Conservation (phyloP, 2,113 vertebrate genomes). For the Chionis minor region DNA sequence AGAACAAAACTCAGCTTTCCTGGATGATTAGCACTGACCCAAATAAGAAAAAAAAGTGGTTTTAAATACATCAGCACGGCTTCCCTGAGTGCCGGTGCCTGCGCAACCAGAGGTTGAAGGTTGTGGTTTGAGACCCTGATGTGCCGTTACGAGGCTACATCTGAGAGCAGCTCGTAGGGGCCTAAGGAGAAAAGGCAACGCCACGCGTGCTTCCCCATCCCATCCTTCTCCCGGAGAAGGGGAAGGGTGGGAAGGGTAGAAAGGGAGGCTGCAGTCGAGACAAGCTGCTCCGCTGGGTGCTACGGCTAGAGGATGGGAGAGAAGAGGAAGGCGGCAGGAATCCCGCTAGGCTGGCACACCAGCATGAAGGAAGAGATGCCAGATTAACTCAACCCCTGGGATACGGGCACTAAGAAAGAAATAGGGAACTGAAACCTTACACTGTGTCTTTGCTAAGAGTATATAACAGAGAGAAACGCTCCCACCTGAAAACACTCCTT, state of each 20-base stretch:
- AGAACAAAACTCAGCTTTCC: background rate
- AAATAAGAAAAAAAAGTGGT: background rate
- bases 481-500: background rate
- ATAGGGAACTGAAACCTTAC: background rate
- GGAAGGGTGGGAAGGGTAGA: background rate
- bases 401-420: background rate
- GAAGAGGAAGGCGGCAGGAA: background rate
- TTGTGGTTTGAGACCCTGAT: accelerated
- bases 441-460: background rate
- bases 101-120: background rate
- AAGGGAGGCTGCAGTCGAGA: background rate
- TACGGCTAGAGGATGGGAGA: background rate
- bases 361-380: background rate
- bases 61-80: background rate
- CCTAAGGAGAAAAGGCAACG: background rate
- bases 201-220: accelerated
- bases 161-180: background rate
- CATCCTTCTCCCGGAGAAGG: background rate
- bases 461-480: background rate
- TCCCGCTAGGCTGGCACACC: accelerated
- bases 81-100: background rate
- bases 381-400: background rate
- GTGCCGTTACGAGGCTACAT: background rate
- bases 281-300: background rate
- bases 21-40: background rate